Conservation (phyloP, 2,888 invertebrate genomes). For the Erebia epiphron region DNA sequence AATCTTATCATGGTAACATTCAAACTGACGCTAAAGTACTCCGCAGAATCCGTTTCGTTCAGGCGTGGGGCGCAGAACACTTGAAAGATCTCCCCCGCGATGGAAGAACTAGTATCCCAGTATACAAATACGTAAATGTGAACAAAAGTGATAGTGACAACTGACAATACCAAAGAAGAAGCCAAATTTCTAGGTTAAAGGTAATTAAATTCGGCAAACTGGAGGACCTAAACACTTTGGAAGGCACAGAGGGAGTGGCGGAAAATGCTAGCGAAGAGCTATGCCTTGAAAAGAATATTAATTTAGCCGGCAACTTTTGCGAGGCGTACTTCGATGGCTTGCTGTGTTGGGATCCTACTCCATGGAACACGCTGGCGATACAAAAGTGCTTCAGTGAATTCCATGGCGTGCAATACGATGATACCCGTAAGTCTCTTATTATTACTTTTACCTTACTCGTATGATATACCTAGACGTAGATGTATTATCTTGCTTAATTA, state of each 20-base stretch:
- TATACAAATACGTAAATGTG: slow-evolving; percentile 45
- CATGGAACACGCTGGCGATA: slow-evolving; percentile 85
- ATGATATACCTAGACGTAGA: too few relatives aligned
- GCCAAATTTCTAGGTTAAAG: slow-evolving; percentile 54
- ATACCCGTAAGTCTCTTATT: slow-evolving; percentile 87
- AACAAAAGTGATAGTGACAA: slow-evolving; percentile 40
- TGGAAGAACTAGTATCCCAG: slow-evolving; percentile 47
- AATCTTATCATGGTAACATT: slow-evolving; percentile 78
- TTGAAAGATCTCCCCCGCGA: slow-evolving; percentile 50
- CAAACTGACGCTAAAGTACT: slow-evolving; percentile 63
- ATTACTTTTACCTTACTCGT: too few relatives aligned
- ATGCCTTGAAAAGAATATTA: slow-evolving; percentile 62
- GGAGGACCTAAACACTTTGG: slow-evolving; percentile 76
- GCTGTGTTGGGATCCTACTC: slow-evolving; percentile 93
- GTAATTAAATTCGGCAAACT: slow-evolving; percentile 62
- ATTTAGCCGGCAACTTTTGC: slow-evolving; percentile 75
- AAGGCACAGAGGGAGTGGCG: slow-evolving; percentile 61
- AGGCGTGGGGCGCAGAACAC: slow-evolving; percentile 57
- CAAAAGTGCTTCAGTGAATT: slow-evolving; percentile 91
- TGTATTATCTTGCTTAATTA: too few relatives aligned
- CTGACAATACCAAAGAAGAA: slow-evolving; percentile 55
- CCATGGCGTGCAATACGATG: slow-evolving; percentile 90
- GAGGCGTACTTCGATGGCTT: slow-evolving; percentile 88
- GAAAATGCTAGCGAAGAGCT: slow-evolving; percentile 68
- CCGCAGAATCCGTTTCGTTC: slow-evolving; percentile 62